phyloP scores from a whole-genome alignment of 2,797 vertebrate species.

The Synaphobranchus kaupii region DNA sequence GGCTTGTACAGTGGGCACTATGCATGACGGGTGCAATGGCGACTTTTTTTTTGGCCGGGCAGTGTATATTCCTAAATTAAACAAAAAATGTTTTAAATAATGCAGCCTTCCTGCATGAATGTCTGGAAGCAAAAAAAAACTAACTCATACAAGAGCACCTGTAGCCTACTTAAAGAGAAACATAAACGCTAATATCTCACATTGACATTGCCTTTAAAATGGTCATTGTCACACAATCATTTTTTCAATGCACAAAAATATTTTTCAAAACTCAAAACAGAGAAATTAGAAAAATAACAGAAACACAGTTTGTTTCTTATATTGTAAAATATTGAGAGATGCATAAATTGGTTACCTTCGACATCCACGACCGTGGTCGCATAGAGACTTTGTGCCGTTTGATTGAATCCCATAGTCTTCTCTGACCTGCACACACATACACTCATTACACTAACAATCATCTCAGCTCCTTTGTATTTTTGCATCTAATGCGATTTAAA shows the following conservation, averaged over 20 bases:
- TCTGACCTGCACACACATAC: conserved; percentile 68
- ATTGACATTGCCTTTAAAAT: background rate
- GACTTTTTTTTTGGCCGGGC: no score
- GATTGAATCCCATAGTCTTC: conserved; percentile 77
- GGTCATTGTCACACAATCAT: background rate
- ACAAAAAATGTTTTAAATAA: no score
- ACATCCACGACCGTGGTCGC: conserved; percentile 68
- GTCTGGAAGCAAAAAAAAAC: background rate
- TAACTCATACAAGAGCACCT: background rate
- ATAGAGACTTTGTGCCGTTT: conserved; percentile 68
- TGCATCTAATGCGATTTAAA: background rate
- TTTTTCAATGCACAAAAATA: background rate
- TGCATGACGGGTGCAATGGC: no score
- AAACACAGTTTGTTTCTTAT: background rate
- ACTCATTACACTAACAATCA: background rate
- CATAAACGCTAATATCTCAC: background rate
- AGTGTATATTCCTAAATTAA: no score
- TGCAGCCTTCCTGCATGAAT: background rate
- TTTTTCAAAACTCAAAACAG: background rate
- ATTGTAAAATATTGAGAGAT: background rate
- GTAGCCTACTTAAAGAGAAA: background rate
- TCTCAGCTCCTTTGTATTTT: background rate
- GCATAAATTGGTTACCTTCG: conserved; percentile 68
- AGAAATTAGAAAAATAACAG: background rate
- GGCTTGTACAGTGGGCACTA: no score